A percentile compares a stretch with the other conserved stretches of the same genome.
These are phyloP conservation scores for Corythornis madagascariensis DNA, from an alignment of 2,113 vertebrate species.

Conservation along the genomic window DNA sequence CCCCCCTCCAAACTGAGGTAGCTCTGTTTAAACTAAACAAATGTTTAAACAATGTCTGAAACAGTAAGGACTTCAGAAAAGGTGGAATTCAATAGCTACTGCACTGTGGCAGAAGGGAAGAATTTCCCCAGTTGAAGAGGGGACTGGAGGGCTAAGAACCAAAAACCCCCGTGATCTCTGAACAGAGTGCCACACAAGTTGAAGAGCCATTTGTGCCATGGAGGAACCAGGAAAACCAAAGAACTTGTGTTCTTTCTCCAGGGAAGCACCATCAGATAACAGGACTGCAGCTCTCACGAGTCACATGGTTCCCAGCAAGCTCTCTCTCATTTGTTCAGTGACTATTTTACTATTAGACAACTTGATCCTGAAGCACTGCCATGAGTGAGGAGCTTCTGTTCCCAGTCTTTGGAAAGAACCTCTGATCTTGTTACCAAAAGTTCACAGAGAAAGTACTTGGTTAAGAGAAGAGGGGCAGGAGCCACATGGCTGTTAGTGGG, in stretches of 20 bases:
- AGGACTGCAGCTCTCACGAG: neutral
- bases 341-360: neutral
- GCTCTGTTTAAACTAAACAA: neutral
- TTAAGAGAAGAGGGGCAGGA: neutral
- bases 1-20: neutral
- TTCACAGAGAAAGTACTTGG: neutral
- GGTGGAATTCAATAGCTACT: neutral
- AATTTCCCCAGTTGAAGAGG: neutral
- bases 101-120: neutral
- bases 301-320: neutral
- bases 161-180: neutral
- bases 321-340: neutral
- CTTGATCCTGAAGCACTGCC: neutral
- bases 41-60: neutral
- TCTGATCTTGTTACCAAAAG: neutral
- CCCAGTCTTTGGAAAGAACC: neutral
- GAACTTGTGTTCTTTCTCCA: neutral
- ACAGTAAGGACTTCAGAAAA: neutral
- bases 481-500: neutral
- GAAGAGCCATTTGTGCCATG: neutral
- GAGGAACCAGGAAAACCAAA: neutral
- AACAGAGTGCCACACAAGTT: neutral
- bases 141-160: neutral
- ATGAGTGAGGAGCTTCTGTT: neutral
- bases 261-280: neutral